Evolutionary conservation across 2,888 invertebrate species (phyloP).

Genomic region (Lithosia quadra): DNA sequence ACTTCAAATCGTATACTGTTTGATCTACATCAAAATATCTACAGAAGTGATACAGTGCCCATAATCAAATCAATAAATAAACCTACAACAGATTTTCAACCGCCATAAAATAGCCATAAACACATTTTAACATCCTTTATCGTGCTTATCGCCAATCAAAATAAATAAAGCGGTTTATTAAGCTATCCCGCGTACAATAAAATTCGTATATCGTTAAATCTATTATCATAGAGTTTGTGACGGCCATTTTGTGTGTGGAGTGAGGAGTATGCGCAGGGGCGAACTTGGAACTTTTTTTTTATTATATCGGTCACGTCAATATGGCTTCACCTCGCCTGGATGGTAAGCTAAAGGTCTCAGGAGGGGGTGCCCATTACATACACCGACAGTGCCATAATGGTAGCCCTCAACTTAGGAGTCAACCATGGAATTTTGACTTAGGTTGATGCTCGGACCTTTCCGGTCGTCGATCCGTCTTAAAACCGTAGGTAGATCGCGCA

Average conservation of each 20-base stretch:
- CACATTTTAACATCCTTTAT: conserved; percentile 24
- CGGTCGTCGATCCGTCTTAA: too few species aligned
- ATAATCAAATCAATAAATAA: conserved; percentile 13
- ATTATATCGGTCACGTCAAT: too few species aligned
- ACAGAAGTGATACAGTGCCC: background rate
- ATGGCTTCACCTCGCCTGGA: too few species aligned
- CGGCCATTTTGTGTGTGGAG: conserved; percentile 40
- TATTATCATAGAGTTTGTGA: conserved; percentile 30
- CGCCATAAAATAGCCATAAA: conserved; percentile 22
- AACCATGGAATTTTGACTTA: too few species aligned
- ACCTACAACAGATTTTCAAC: conserved; percentile 13
- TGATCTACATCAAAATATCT: background rate
- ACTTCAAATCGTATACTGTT: background rate
- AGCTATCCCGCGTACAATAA: conserved; percentile 28
- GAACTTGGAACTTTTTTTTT: conserved; percentile 10
- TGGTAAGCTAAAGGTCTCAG: too few species aligned
- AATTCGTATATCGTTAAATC: conserved; percentile 27
- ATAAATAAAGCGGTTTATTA: conserved; percentile 42
- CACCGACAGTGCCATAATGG: too few species aligned
- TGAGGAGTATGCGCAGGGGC: conserved; percentile 20
- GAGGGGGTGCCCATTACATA: too few species aligned
- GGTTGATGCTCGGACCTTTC: too few species aligned
- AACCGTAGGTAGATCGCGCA: too few species aligned
- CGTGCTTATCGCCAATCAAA: conserved; percentile 27
- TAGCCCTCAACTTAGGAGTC: too few species aligned